These are phyloP conservation scores for Branchinecta sandiegonensis DNA, from an alignment of 2,888 invertebrate genomes.

Conservation along the genomic window DNA sequence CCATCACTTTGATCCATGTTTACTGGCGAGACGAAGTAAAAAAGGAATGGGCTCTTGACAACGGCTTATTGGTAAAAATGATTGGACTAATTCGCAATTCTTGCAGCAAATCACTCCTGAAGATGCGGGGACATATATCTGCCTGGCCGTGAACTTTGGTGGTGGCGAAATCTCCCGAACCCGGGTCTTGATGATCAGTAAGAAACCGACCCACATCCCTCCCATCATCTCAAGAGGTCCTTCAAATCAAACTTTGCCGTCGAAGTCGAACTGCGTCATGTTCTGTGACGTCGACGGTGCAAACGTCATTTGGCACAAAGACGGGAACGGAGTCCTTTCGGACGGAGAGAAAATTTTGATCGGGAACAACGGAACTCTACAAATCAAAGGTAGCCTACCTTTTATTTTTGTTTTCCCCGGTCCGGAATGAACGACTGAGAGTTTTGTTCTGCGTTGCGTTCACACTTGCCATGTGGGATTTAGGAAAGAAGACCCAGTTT, in stretches of 20 bases:
- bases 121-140: slow-evolving; percentile 43
- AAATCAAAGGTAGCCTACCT: neutral
- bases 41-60: no score
- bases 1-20: no score
- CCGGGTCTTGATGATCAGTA: slow-evolving; percentile 44
- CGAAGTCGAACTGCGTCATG: slow-evolving; percentile 68
- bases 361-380: slow-evolving; percentile 1
- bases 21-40: no score
- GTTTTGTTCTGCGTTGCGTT: no score
- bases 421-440: no score
- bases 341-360: neutral
- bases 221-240: slow-evolving; percentile 81
- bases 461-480: slow-evolving; percentile 13
- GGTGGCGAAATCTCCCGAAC: slow-evolving; percentile 66
- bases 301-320: slow-evolving; percentile 69
- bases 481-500: no score
- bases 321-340: slow-evolving; percentile 41
- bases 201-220: slow-evolving; percentile 43
- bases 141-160: slow-evolving; percentile 72
- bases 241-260: slow-evolving; percentile 79
- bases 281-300: slow-evolving; percentile 68
- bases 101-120: slow-evolving; percentile 34
- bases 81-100: slow-evolving; percentile 17
- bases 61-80: no score
- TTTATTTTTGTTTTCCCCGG: neutral